Evolutionary conservation across 2,888 invertebrate species (phyloP).

Genomic region (Cephus rjabovi): DNA sequence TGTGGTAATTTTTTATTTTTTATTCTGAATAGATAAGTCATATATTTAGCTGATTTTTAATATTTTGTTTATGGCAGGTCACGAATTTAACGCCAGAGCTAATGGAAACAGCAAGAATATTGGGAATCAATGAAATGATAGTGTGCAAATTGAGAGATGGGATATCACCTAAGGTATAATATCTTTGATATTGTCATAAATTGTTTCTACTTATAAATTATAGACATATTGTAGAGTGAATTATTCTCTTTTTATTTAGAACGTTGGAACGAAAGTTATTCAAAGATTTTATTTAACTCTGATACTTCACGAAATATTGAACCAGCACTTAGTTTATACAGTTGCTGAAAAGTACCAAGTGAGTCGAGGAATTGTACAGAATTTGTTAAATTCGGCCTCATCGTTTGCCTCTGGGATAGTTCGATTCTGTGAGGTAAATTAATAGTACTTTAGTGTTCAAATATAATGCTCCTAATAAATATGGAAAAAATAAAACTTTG

Average conservation of each 20-base stretch:
- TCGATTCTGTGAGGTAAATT: conserved; percentile 78
- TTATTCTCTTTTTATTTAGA: conserved; percentile 64
- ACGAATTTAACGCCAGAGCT: conserved; percentile 71
- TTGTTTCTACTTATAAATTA: conserved; percentile 9
- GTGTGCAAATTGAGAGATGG: conserved; percentile 55
- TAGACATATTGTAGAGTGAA: conserved; percentile 9
- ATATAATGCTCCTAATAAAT: not conserved
- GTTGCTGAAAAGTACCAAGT: conserved; percentile 80
- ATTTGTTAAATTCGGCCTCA: conserved; percentile 77
- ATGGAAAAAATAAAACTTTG: conserved; percentile 21
- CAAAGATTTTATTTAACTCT: conserved; percentile 88
- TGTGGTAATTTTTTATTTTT: conserved; percentile 68
- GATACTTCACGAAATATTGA: conserved; percentile 85
- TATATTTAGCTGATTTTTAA: conserved; percentile 28
- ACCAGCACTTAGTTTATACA: conserved; percentile 73
- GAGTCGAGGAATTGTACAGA: conserved; percentile 84
- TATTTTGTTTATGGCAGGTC: conserved; percentile 67
- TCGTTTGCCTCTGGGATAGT: conserved; percentile 82
- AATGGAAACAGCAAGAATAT: conserved; percentile 75
- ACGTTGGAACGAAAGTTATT: conserved; percentile 72
- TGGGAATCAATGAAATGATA: conserved; percentile 82
- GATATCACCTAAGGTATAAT: conserved; percentile 52
- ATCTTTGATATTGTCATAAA: conserved; percentile 3
- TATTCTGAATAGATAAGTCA: not conserved
- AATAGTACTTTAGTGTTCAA: not conserved